A percentile compares a stretch with the other conserved stretches of the same genome.
Conservation (phyloP, 2,113 vertebrate genomes). For the Calyptomena viridis region DNA sequence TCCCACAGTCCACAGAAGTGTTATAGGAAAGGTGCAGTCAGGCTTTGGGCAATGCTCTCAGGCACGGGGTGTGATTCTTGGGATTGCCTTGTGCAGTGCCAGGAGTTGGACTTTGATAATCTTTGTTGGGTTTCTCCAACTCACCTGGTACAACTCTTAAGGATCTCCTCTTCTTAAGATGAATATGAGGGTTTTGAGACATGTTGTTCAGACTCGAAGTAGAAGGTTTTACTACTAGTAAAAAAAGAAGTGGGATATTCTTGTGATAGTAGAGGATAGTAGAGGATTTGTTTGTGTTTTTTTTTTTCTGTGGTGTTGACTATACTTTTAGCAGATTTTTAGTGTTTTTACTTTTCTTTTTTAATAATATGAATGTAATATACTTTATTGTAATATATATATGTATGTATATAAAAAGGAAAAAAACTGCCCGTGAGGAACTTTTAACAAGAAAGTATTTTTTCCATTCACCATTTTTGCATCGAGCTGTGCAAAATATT, state of each 20-base stretch:
- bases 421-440: background rate
- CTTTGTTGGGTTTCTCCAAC: background rate
- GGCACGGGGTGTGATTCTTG: accelerated
- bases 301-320: background rate
- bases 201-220: background rate
- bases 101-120: background rate
- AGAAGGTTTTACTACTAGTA: background rate
- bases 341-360: background rate
- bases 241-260: background rate
- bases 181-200: background rate
- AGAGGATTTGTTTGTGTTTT: accelerated
- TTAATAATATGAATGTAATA: background rate
- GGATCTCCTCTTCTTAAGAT: background rate
- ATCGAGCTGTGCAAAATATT: background rate
- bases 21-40: background rate
- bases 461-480: background rate
- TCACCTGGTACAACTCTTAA: background rate
- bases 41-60: background rate
- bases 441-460: background rate
- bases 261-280: background rate
- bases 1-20: background rate
- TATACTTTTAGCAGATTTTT: accelerated
- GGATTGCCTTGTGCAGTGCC: background rate
- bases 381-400: background rate
- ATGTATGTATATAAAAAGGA: background rate